These are phyloP conservation scores for Solea senegalensis DNA, from an alignment of 2,113 vertebrate genomes.

Conservation along the genomic window DNA sequence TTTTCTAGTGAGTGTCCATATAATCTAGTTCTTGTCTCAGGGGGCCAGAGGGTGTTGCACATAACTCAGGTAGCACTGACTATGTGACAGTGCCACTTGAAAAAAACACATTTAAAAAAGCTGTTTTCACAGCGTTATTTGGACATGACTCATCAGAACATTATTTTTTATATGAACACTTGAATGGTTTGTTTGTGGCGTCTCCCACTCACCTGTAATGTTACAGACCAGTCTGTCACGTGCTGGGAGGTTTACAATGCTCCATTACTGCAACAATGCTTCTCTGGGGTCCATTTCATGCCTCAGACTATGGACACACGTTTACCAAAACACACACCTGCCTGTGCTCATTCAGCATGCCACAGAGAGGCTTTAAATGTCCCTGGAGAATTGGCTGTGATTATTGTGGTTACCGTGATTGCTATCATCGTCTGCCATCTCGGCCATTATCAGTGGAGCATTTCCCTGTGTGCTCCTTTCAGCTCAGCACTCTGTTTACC, in stretches of 20 bases:
- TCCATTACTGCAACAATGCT: conserved; percentile 27
- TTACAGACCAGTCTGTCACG: neutral
- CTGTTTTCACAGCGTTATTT: conserved; percentile 2
- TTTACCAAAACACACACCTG: conserved; percentile 19
- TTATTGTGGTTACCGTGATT: conserved; percentile 77
- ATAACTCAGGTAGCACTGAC: no score
- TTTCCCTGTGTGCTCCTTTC: conserved; percentile 63
- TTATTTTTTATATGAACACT: neutral
- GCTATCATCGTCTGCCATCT: conserved; percentile 78
- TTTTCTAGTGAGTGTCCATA: no score
- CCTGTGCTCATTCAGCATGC: neutral
- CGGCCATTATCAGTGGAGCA: conserved; percentile 66
- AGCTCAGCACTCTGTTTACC: conserved; percentile 73
- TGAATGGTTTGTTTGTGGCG: neutral
- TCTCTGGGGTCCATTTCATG: conserved; percentile 21
- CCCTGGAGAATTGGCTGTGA: conserved; percentile 63
- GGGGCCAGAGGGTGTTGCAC: no score
- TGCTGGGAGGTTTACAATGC: neutral
- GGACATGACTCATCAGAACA: neutral
- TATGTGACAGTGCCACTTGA: no score
- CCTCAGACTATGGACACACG: conserved; percentile 7
- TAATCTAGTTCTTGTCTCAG: no score
- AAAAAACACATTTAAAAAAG: neutral
- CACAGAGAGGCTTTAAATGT: conserved; percentile 58
- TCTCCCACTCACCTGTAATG: conserved; percentile 3